Percentiles rank a stretch among this genome's conserved stretches.
These are phyloP conservation scores for Drosophila aldrichi DNA, from an alignment of 2,888 invertebrate species.

Conservation along the genomic window DNA sequence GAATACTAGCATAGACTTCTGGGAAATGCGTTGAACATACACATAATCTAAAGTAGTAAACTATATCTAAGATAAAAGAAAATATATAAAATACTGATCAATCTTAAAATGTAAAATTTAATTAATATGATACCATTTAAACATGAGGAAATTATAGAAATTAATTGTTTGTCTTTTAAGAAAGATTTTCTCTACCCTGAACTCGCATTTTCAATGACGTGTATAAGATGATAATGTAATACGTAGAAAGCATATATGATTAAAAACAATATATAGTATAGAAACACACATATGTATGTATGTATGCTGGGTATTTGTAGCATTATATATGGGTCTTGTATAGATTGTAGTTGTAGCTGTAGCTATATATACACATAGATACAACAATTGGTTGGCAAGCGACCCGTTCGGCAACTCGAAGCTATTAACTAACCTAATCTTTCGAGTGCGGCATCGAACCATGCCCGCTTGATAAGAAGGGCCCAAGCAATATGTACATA, in stretches of 20 bases:
- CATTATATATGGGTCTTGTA: not conserved
- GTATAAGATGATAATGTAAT: conserved; percentile 1
- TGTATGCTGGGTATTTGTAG: too few species aligned
- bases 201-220: not conserved
- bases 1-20: too few species aligned
- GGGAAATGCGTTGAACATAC: too few species aligned
- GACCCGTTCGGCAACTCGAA: conserved; percentile 18
- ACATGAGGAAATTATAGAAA: too few species aligned
- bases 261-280: not conserved
- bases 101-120: too few species aligned
- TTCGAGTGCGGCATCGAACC: conserved; percentile 41
- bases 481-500: not conserved
- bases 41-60: too few species aligned
- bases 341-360: conserved; percentile 6
- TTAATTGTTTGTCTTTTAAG: too few species aligned
- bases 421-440: conserved; percentile 42
- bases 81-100: too few species aligned
- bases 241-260: not conserved
- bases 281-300: too few species aligned
- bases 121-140: too few species aligned
- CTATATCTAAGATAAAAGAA: too few species aligned
- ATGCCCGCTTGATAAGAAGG: conserved; percentile 44
- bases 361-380: conserved; percentile 43
- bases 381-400: conserved; percentile 50
- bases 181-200: too few species aligned